phyloP scores from a whole-genome alignment of 1,140 invertebrate species.

The Cephus cinctus region DNA sequence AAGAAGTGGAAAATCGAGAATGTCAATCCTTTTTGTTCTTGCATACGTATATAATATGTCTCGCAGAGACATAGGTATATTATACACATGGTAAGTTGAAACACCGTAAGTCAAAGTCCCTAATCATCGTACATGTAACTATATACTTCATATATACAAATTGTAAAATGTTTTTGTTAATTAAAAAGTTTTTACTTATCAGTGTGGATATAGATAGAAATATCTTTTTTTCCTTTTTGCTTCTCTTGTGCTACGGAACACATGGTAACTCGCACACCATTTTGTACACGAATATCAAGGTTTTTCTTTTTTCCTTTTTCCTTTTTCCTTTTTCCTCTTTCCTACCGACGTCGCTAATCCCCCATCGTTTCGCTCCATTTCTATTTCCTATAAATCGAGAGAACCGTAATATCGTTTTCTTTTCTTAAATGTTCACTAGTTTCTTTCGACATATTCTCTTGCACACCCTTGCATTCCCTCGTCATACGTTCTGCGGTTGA shows the following conservation, averaged over 20 bases:
- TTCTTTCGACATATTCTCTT: too few relatives aligned
- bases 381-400: too few relatives aligned
- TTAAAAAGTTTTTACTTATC: conserved; percentile 41
- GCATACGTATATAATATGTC: conserved; percentile 21
- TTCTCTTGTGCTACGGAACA: conserved; percentile 27
- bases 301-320: conserved; percentile 9
- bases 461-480: too few relatives aligned
- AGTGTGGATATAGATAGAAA: conserved; percentile 20
- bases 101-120: conserved; percentile 31
- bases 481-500: too few relatives aligned
- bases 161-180: conserved; percentile 48
- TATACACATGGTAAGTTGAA: conserved; percentile 33
- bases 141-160: conserved; percentile 51
- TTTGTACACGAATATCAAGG: conserved; percentile 20
- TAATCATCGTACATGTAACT: conserved; percentile 25
- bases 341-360: too few relatives aligned
- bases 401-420: too few relatives aligned
- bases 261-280: conserved; percentile 29
- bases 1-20: conserved; percentile 42
- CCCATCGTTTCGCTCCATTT: too few relatives aligned
- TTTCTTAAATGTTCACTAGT: too few relatives aligned
- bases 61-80: conserved; percentile 19
- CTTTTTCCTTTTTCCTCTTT: too few relatives aligned
- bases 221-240: conserved; percentile 13
- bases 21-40: neutral